Evolutionary conservation across 2,888 invertebrate species (phyloP), one percentile per base, ranked within the genome.

Genomic region (Dioctria linearis): DNA sequence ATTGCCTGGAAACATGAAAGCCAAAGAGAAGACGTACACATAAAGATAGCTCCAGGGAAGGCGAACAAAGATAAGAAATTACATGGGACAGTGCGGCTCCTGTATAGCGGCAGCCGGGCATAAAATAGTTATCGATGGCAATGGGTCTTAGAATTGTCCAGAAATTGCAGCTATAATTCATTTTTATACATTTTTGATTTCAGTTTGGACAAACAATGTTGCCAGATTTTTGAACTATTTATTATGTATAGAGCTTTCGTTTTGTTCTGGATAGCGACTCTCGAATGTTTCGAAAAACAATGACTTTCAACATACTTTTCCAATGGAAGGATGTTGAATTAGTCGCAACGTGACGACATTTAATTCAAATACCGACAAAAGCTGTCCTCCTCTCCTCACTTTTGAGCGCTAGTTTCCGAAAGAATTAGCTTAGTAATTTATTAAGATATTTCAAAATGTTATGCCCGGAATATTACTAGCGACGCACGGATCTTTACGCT

Each of bases 381-480:
- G 8, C 39, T 5, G 6, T 42, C 66, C 43, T n/a, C 5, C 49
- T 54, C 42, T 13, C 42, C 57, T 73, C 57, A 40, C 42, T 37
- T 73, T 73, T 13, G 73, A 39, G 3, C 25, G 25, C 57, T 73
- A 54, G 57, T 73, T 73, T 73, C 57, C 73, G 57, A 39, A 73
- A 73, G 73, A 73, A 73, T 73, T 73, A 73, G 43, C 59, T 57
- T 25, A 73, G 73, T 13, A 73, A 73, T 73, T 73, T 57, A 73
- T 73, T 69, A 51, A 69, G 69, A 57, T 57, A 73, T 73, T 73
- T 73, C 73, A 57, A 54, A 42, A 25, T 42, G 57, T 73, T 73
- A 73, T 42, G 73, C n/a, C 73, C 43, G 42, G 73, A 73, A 73
- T 73, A 73, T 57, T 73, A 73, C 59, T 73, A 57, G 54, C 11